Evolutionary conservation across 2,113 vertebrate genomes (phyloP), one percentile per base, ranked within the genome.

Genomic region (Trogon melanurus): DNA sequence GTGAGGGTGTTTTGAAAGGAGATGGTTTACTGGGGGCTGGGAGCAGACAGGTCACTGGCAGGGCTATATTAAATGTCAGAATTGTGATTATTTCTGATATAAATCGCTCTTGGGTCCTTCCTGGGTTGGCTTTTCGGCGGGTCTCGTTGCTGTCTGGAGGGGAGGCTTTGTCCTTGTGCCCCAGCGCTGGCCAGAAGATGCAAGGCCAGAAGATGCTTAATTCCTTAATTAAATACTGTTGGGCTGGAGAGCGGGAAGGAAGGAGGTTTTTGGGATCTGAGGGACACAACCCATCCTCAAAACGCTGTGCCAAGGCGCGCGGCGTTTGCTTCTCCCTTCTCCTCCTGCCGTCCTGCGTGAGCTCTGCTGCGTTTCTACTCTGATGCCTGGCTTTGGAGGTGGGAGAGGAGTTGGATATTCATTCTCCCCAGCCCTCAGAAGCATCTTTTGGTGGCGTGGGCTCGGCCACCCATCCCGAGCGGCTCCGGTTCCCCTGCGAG

Each of bases 221-320:
- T 78, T 34, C 17, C 13, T 91, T 48, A 11, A 8, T 78, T 34
- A 20, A 74, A 5, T 50, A 41, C 41, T 61, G 3, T 3, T 61
- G 65, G 32, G 14, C 30, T 27, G 36, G 25, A 54, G 47, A 41
- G 26, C 16, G 23, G 60, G 21, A 47, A 25, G 25, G 61, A 47
- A 5, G 51, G 58, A 80, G 60, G 30, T 70, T 69, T 36, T 4
- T 1, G 22, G 45, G 11, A 15, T 61, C 32, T 69, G 71, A 22
- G 2, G 9, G 13, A 7, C 47, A 38, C 10, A 30, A 82, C 5
- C 18, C 1, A 0, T n/a, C 47, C 69, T 45, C 56, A 69, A 13
- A 67, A 13, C 1, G 0, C 16, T 3, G 8, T n/a, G 11, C 38
- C 17, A 30, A 25, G 51, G 5, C 3, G 0, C 12, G 36, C 18